Evolutionary conservation across 1,140 invertebrate species (phyloP).

Genomic region (Listronotus bonariensis): DNA sequence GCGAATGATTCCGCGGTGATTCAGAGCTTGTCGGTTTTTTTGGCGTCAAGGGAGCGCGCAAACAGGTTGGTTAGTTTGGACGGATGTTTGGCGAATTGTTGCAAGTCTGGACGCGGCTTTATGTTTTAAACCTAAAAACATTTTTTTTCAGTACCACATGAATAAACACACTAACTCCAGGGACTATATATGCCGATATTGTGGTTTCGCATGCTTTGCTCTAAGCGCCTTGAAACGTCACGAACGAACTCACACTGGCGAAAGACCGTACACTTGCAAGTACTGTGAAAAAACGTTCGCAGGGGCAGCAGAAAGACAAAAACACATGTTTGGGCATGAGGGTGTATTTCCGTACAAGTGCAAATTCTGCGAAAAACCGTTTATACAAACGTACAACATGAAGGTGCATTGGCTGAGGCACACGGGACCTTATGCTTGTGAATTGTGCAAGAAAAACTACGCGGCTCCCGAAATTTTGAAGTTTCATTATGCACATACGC

Average conservation of each 20-base stretch:
- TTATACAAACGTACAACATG: constrained; percentile 52
- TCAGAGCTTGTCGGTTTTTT: no score
- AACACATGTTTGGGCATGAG: constrained; percentile 63
- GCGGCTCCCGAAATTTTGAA: constrained; percentile 34
- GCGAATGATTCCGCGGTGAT: no score
- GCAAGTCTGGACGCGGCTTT: background rate
- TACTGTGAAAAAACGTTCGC: constrained; percentile 69
- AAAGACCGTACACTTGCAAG: constrained; percentile 48
- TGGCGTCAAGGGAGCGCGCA: no score
- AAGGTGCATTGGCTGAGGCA: constrained; percentile 44
- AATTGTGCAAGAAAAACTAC: constrained; percentile 38
- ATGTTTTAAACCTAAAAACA: no score
- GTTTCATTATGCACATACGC: constrained; percentile 6
- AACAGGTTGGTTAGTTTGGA: no score
- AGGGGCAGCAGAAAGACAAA: constrained; percentile 66
- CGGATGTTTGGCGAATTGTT: no score
- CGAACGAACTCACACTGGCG: constrained; percentile 48
- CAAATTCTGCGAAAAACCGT: constrained; percentile 71
- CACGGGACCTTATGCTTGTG: constrained; percentile 35
- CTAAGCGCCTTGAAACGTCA: constrained; percentile 55
- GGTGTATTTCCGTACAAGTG: constrained; percentile 76
- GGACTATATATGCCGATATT: constrained; percentile 61
- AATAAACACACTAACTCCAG: constrained; percentile 54
- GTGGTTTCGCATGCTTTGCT: constrained; percentile 61
- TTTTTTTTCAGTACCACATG: constrained; percentile 37